Evolutionary conservation across 2,797 vertebrate species (phyloP).

Genomic region (Dallia pectoralis): DNA sequence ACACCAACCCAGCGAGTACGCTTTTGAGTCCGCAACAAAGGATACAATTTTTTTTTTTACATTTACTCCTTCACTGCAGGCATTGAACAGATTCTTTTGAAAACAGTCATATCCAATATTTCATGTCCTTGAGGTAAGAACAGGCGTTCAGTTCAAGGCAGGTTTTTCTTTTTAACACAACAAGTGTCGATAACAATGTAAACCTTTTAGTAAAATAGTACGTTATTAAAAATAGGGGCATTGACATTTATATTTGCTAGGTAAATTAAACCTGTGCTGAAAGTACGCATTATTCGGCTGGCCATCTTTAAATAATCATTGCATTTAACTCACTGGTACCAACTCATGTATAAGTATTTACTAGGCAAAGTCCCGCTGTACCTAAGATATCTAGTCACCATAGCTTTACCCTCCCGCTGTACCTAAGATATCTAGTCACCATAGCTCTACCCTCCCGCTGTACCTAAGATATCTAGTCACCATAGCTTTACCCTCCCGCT

Average conservation of each 20-base stretch:
- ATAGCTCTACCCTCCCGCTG: too few relatives aligned
- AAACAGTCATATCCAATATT: not conserved
- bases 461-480: too few relatives aligned
- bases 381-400: too few relatives aligned
- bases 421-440: too few relatives aligned
- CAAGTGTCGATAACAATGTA: not conserved
- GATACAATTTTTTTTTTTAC: not conserved
- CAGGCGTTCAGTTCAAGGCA: not conserved
- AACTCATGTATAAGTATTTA: too few relatives aligned
- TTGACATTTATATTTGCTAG: not conserved
- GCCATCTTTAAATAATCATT: too few relatives aligned
- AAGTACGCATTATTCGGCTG: too few relatives aligned
- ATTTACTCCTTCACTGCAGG: not conserved
- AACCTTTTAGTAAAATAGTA: not conserved
- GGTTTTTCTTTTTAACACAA: too few relatives aligned
- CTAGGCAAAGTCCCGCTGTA: too few relatives aligned
- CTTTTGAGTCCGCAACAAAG: not conserved
- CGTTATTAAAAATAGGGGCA: not conserved
- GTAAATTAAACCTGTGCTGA: not conserved
- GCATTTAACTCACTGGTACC: too few relatives aligned
- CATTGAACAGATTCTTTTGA: not conserved
- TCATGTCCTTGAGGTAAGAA: not conserved
- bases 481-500: too few relatives aligned
- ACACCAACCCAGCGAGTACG: not conserved
- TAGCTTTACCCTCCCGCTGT: too few relatives aligned